These are phyloP conservation scores for Xerus inauris DNA, from an alignment of 2,113 vertebrate species.

Conservation along the genomic window DNA sequence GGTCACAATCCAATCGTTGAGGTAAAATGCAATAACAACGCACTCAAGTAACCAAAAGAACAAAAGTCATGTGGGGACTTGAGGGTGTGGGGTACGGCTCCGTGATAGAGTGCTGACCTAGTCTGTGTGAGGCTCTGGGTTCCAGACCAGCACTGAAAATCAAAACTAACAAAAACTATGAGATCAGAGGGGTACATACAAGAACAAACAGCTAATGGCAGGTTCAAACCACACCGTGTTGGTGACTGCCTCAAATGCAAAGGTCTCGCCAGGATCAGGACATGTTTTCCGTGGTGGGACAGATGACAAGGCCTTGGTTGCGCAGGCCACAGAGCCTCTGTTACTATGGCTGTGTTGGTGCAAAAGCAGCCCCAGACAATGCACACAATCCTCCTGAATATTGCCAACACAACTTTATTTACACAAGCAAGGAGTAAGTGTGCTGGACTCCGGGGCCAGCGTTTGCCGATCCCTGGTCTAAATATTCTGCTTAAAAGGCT, in stretches of 20 bases:
- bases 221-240: not conserved
- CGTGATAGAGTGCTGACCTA: no score
- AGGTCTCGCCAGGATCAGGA: not conserved
- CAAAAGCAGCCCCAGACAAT: not conserved
- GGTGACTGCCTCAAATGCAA: not conserved
- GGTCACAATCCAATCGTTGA: not conserved
- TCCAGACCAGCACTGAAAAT: no score
- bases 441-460: not conserved
- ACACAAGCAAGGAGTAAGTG: not conserved
- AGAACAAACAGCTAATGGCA: not conserved
- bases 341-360: not conserved
- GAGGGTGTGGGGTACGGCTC: no score
- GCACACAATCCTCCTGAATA: not conserved
- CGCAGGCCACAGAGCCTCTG: not conserved
- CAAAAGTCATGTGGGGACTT: not conserved
- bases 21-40: not conserved
- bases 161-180: no score
- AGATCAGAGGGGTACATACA: not conserved
- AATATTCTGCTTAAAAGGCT: conserved; percentile 11
- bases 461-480: not conserved
- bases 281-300: not conserved
- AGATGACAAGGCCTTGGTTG: not conserved
- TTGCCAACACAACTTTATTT: not conserved
- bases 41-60: not conserved
- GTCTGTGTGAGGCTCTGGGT: no score